Evolutionary conservation across 1,140 invertebrate species (phyloP).

Genomic region (Drosophila elegans): DNA sequence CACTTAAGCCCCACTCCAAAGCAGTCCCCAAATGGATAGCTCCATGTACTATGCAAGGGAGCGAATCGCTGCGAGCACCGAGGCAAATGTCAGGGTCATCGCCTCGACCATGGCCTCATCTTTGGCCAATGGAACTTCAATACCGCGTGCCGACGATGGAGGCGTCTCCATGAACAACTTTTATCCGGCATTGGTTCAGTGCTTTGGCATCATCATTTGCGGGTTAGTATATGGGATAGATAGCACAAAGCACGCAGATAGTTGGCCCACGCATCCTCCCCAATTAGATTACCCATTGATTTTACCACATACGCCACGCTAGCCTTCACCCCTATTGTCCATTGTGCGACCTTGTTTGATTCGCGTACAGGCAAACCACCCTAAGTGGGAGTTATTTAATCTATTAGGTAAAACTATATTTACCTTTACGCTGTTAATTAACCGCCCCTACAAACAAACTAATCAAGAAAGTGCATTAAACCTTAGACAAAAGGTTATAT

Average conservation of each 20-base stretch:
- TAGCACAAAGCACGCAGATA: not conserved
- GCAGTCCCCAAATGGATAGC: constrained; percentile 64
- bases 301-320: constrained; percentile 5
- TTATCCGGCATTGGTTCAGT: constrained; percentile 95
- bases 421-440: not conserved
- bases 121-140: constrained; percentile 7
- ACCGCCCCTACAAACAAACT: too few species aligned
- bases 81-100: constrained; percentile 34
- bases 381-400: not conserved
- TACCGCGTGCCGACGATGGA: constrained; percentile 62
- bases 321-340: not conserved
- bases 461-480: too few species aligned
- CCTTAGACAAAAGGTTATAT: too few species aligned
- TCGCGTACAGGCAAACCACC: not conserved
- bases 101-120: constrained; percentile 28
- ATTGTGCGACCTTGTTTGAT: not conserved
- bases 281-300: constrained; percentile 24
- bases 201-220: constrained; percentile 95
- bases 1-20: not conserved
- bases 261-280: not conserved
- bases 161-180: constrained; percentile 90
- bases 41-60: constrained; percentile 69
- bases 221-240: constrained; percentile 87
- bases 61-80: constrained; percentile 22
- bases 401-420: not conserved